phyloP scores from a whole-genome alignment of 1,140 invertebrate species.

The Scylla paramamosain region DNA sequence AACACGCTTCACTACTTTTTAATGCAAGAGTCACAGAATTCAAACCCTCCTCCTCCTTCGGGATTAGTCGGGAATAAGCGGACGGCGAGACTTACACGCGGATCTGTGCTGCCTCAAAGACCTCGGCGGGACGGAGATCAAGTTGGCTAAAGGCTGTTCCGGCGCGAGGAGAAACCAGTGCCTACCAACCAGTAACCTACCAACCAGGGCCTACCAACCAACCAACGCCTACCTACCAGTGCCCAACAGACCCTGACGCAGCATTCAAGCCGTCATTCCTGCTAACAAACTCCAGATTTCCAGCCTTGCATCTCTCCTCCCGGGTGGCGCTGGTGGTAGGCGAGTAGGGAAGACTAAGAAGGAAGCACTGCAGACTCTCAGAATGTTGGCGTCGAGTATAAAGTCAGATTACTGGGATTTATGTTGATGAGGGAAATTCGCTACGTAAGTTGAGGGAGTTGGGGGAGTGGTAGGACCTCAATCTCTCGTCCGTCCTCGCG shows the following conservation, averaged over 20 bases:
- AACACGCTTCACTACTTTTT: background rate
- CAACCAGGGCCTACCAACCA: too few relatives aligned
- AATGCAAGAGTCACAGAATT: background rate
- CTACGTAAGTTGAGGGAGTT: background rate
- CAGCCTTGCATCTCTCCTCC: background rate
- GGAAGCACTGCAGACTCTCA: background rate
- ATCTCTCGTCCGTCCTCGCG: too few relatives aligned
- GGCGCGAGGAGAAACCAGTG: background rate
- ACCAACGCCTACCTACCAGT: too few relatives aligned
- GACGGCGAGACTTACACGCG: too few relatives aligned
- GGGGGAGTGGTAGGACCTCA: too few relatives aligned
- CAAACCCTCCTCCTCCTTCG: background rate
- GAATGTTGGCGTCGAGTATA: background rate
- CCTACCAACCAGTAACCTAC: too few relatives aligned
- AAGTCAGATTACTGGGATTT: background rate
- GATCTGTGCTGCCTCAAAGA: background rate
- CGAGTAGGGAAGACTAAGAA: background rate
- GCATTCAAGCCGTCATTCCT: too few relatives aligned
- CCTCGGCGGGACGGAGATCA: background rate
- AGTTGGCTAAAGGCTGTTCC: background rate
- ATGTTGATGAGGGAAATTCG: constrained; percentile 21
- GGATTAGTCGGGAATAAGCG: too few relatives aligned
- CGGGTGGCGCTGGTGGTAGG: background rate
- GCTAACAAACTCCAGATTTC: too few relatives aligned
- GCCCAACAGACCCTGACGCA: too few relatives aligned